Percentiles rank a stretch among this genome's conserved stretches.
phyloP scores from a whole-genome alignment of 1,140 invertebrate species.

The Prorops nasuta region DNA sequence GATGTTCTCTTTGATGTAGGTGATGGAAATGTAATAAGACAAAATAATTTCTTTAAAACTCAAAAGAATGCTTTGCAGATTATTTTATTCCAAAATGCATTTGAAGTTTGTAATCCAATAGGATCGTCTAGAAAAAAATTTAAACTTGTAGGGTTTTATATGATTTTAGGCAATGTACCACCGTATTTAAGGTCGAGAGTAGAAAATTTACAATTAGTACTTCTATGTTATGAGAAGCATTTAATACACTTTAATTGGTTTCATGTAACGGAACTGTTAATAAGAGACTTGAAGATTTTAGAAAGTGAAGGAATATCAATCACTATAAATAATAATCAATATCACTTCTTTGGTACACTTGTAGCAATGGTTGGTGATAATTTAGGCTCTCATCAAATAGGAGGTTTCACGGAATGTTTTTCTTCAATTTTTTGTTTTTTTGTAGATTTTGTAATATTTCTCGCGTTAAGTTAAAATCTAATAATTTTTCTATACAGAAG shows the following conservation, averaged over 20 bases:
- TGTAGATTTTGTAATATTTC: neutral
- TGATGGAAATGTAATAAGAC: neutral
- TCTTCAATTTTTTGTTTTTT: neutral
- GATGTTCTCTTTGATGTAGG: neutral
- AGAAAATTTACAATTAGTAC: neutral
- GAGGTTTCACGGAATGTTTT: neutral
- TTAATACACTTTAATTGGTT: neutral
- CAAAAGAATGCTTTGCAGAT: neutral
- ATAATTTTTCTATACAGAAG: neutral
- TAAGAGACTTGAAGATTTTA: neutral
- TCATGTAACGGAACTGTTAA: neutral
- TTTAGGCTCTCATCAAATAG: neutral
- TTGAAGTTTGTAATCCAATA: neutral
- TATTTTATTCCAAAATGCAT: constrained; percentile 3
- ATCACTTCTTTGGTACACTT: neutral
- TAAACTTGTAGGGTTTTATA: no score
- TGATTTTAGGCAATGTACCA: neutral
- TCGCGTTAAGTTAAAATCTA: neutral
- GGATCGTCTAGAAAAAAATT: no score
- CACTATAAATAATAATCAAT: neutral
- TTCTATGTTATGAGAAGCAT: neutral
- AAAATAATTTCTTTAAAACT: no score
- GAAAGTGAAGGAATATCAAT: neutral
- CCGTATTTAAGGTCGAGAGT: neutral
- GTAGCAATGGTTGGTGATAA: no score